Evolutionary conservation across 1,140 invertebrate genomes (phyloP).

Genomic region (Drosophila ironensis): DNA sequence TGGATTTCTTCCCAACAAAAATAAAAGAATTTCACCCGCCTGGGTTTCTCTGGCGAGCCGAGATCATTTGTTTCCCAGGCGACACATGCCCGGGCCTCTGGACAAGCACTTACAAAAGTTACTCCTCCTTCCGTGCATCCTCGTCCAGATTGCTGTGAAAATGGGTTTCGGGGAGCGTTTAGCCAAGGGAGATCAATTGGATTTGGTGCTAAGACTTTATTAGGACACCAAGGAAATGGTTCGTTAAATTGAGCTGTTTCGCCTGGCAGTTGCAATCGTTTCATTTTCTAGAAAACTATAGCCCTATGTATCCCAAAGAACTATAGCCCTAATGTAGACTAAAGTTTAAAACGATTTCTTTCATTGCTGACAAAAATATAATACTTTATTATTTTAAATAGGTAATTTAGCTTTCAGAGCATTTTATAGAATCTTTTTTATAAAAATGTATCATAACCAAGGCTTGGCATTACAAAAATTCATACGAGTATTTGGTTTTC

Average conservation of each 20-base stretch:
- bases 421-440: no score
- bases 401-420: no score
- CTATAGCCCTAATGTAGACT: no score
- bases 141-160: not conserved
- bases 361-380: not conserved
- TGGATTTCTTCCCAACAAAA: conserved; percentile 68
- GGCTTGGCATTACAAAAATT: no score
- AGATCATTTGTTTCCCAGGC: conserved; percentile 66
- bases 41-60: conserved; percentile 50
- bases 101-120: conserved; percentile 56
- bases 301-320: no score
- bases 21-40: conserved; percentile 55
- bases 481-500: no score
- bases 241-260: conserved; percentile 56
- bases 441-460: no score
- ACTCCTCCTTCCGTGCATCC: conserved; percentile 20
- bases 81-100: conserved; percentile 46
- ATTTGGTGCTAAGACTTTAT: conserved; percentile 49
- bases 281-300: no score
- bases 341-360: not conserved
- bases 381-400: no score
- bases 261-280: not conserved
- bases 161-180: conserved; percentile 17
- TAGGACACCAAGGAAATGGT: not conserved
- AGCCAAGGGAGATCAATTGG: conserved; percentile 55